Evolutionary conservation across 2,797 vertebrate species (phyloP), one percentile per base, ranked within the genome.

Genomic region (Pempheris klunzingeri): DNA sequence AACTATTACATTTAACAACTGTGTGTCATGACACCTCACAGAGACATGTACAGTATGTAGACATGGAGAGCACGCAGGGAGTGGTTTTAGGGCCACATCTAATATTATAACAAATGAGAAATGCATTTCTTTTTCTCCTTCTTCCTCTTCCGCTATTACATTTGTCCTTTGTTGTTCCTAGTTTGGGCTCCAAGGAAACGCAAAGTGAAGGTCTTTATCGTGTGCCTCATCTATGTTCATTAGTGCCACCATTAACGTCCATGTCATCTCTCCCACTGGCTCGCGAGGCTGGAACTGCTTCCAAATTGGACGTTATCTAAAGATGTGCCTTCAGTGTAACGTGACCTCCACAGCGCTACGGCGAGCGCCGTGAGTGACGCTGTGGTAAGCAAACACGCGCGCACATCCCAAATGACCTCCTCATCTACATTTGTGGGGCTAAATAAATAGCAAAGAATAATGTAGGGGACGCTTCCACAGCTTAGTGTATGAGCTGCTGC

Each of bases 221-320:
- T 59, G 59, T 81, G 84, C 77, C 68, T 89, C 85, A 87, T 93
- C 89, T 83, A 60, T 91, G 90, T 93, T 93, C 87, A 93, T 93
- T 90, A 93, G 88, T 20, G 54, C 65, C 71, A 59, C 82, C 74
- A 86, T 88, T 90, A 90, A 74, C 34, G 58, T 52, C 67, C 9
- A 39, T 84, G 86, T 76, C 84, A 83, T 75, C 68, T 54, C 62
- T 58, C 78, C 81, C 68, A 71, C 41, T 46, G 74, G 82, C 68
- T 63, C 12, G 57, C 18, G 1, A 61, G 54, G 46, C 82, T 80
- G 71, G 28, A 83, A 73, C 82, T 15, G 60, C 64, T 73, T 86
- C 68, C 76, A 69, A 65, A 77, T 54, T 74, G 64, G 46, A 57
- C 2, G n/a, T 77, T 77, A 77, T 87, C 72, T 63, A 52, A 64